phyloP scores from a whole-genome alignment of 2,888 invertebrate genomes.

The Acheta domesticus region DNA sequence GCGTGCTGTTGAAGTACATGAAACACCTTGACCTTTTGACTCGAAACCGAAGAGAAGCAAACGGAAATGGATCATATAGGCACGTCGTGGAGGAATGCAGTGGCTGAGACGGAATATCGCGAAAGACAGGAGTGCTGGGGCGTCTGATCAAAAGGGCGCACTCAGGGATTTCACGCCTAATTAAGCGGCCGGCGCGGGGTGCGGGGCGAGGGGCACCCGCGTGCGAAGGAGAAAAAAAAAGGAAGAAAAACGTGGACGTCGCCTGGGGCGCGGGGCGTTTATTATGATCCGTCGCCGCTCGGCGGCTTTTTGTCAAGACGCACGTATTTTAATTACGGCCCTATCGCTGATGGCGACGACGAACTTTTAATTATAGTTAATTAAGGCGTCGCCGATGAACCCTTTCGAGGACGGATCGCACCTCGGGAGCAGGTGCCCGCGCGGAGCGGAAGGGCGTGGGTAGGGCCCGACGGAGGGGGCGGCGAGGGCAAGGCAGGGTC shows the following conservation, averaged over 20 bases:
- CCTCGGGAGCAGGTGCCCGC: background rate
- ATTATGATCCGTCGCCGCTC: background rate
- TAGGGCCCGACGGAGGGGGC: background rate
- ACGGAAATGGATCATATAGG: too few species aligned
- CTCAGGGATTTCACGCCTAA: background rate
- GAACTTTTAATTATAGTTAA: background rate
- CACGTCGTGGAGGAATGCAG: too few species aligned
- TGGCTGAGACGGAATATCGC: background rate
- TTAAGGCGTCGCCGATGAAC: background rate
- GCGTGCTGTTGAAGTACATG: too few species aligned
- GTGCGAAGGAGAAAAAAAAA: background rate
- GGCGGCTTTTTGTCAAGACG: background rate
- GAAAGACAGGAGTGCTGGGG: background rate
- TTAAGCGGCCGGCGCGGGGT: background rate
- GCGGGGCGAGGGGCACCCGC: background rate
- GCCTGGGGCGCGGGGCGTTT: background rate
- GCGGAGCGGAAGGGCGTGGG: background rate
- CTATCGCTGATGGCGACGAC: slow-evolving; percentile 1
- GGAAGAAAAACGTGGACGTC: background rate
- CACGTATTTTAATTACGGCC: background rate
- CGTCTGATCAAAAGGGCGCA: too few species aligned
- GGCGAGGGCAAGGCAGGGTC: background rate
- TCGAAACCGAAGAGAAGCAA: too few species aligned
- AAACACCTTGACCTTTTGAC: too few species aligned
- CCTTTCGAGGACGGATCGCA: background rate